Conservation (phyloP, 2,888 invertebrate genomes). For the Ormia ochracea region DNA sequence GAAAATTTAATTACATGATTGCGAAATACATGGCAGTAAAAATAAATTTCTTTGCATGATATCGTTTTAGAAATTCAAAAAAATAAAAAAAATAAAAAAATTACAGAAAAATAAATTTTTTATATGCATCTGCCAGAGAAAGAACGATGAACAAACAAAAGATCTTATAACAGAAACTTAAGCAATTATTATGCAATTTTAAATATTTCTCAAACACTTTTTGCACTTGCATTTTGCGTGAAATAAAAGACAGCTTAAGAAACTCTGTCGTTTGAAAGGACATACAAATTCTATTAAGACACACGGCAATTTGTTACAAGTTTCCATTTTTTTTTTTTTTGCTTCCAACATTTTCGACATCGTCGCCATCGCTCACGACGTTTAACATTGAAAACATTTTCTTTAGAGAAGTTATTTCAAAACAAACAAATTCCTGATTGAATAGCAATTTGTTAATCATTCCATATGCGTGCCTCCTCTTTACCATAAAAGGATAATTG, state of each 20-base stretch:
- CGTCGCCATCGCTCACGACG: conserved; percentile 4
- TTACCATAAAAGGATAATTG: conserved; percentile 67
- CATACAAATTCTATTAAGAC: conserved; percentile 44
- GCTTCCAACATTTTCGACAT: conserved; percentile 23
- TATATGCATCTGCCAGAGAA: background rate
- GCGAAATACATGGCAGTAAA: too few relatives aligned
- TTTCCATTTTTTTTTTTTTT: conserved; percentile 9
- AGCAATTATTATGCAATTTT: background rate
- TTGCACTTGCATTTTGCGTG: background rate
- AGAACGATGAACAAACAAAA: too few relatives aligned
- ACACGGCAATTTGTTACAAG: conserved; percentile 47
- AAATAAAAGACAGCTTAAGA: conserved; percentile 3
- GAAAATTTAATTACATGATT: too few relatives aligned
- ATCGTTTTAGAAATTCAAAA: too few relatives aligned
- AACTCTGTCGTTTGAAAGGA: conserved; percentile 30
- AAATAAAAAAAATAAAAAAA: too few relatives aligned
- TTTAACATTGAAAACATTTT: conserved; percentile 56
- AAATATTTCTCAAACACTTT: background rate
- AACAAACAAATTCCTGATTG: conserved; percentile 58
- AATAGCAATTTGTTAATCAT: conserved; percentile 63
- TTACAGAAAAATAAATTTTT: too few relatives aligned
- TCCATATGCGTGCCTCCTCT: conserved; percentile 58
- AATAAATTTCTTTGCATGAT: too few relatives aligned
- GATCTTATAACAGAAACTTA: background rate
- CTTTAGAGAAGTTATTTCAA: conserved; percentile 43